Base-by-base conservation (phyloP, 2,113 vertebrate species). In the Carettochelys insculpta region DNA sequence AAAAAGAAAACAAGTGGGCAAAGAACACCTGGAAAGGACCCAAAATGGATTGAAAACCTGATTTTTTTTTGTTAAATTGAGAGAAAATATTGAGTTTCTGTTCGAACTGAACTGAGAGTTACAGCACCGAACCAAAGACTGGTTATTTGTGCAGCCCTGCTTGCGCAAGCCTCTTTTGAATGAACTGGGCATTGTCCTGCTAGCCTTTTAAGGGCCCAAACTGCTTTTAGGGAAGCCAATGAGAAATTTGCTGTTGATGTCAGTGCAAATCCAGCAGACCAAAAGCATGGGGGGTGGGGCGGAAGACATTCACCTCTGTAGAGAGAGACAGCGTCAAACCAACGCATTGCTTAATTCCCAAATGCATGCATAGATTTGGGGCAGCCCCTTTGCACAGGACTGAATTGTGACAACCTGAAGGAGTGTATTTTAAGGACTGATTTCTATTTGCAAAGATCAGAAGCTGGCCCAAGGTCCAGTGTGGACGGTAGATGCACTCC, bases 161-260 rank as follows among this genome's bases (percentile, higher is more conserved):
- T 0, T 0, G 20, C 24, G 3, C 0, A 56, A 0, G 43, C 38
- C 25, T 5, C 12, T 5, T 4, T 4, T 6, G 27, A 45, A 75
- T 45, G 13, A 45, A 27, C 43, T 25, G 41, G 71, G 27, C 43
- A 13, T 27, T 24, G 45, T 29, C 19, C 48, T 51, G 38, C 48
- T 80, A 29, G 25, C 45, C 79, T 65, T n/a, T 47, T 52, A 51
- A 45, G 45, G 51, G 22, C 25, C 25, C 10, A 43, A 85, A 73
- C 61, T n/a, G 31, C 61, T 65, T 25, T 75, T 53, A 41, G 3
- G 6, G 75, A 89, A 86, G 54, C 3, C 80, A 71, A 5, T 17
- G 38, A 48, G 80, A 77, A 73, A 75, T 85, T 82, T 87, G 77
- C 17, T 43, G 56, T 52, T 5, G 31, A 76, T 75, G 75, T 79